Evolutionary conservation across 2,888 invertebrate genomes (phyloP), one percentile per base, ranked within the genome.

Genomic region (Cosmia trapezina): DNA sequence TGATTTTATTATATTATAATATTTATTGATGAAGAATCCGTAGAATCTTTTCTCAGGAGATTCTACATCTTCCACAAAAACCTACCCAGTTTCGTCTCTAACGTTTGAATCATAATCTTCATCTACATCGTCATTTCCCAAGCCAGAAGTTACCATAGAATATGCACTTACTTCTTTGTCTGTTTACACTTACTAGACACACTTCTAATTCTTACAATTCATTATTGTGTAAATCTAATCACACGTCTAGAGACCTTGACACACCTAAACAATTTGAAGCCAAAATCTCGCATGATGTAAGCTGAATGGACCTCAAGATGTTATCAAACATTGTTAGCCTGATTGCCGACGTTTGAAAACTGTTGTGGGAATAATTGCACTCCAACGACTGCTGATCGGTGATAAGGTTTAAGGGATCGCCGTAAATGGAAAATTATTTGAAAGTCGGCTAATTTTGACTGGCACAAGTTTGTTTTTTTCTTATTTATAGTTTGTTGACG

Each of bases 201-300:
- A 76, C 54, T 80, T 77, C 3, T 61, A 51, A 67, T 68, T 76
- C n/a, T 65, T 80, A 65, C 67, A 70, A 69, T 67, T 47, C 56
- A 9, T 54, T 63, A 76, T 91, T 88, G 91, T 87, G 88, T 87
- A 91, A 93, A 90, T 47, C 63, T 85, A 84, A 88, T 85, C 86
- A 84, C 85, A 83, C 83, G 82, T 81, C 79, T 79, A n/a, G 9
- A 43, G 80, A 81, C 93, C 93, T 93, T 92, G 93, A 91, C 93
- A 90, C 89, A 87, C 89, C 89, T 88, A 75, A 84, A 75, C 81
- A 78, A 84, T 81, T 85, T 77, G 75, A 81, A 88, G 78, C 73
- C 80, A 86, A 85, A 87, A 83, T 80, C 81, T 75, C 60, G 72
- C 78, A 81, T 88, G 85, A 87, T 85, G 87, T 87, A 87, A 89